Evolutionary conservation across 2,113 vertebrate species (phyloP).

Genomic region (Rhinolophus sinicus): DNA sequence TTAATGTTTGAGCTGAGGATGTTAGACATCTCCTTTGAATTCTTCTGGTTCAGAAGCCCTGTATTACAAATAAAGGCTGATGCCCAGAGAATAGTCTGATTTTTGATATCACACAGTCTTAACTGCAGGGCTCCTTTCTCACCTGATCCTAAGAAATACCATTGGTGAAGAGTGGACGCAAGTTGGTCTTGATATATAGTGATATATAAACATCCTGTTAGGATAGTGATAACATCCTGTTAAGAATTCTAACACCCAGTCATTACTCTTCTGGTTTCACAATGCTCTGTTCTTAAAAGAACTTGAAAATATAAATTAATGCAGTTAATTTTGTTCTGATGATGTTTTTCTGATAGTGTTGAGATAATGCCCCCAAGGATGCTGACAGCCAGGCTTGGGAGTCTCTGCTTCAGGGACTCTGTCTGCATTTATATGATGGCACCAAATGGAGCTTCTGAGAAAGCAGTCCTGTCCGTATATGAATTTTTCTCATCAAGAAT

Average conservation of each 20-base stretch:
- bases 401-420: constrained; percentile 17
- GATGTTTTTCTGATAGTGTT: background rate
- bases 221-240: background rate
- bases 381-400: background rate
- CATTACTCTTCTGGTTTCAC: constrained; percentile 44
- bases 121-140: background rate
- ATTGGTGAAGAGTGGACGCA: background rate
- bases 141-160: constrained; percentile 24
- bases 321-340: constrained; percentile 47
- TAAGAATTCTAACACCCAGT: constrained; percentile 47
- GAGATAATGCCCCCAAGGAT: background rate
- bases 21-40: constrained; percentile 31
- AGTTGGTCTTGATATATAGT: background rate
- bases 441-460: constrained; percentile 8
- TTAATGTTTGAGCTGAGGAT: constrained; percentile 8
- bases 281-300: constrained; percentile 49
- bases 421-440: background rate
- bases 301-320: constrained; percentile 45
- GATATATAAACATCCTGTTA: constrained; percentile 43
- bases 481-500: constrained; percentile 39
- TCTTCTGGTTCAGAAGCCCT: constrained; percentile 41
- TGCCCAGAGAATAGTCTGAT: background rate
- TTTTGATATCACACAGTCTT: background rate
- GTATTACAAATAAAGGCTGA: background rate
- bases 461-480: background rate